Percentiles rank a stretch among this genome's conserved stretches.
Conservation (phyloP, 2,113 vertebrate genomes). For the Podarcis muralis region DNA sequence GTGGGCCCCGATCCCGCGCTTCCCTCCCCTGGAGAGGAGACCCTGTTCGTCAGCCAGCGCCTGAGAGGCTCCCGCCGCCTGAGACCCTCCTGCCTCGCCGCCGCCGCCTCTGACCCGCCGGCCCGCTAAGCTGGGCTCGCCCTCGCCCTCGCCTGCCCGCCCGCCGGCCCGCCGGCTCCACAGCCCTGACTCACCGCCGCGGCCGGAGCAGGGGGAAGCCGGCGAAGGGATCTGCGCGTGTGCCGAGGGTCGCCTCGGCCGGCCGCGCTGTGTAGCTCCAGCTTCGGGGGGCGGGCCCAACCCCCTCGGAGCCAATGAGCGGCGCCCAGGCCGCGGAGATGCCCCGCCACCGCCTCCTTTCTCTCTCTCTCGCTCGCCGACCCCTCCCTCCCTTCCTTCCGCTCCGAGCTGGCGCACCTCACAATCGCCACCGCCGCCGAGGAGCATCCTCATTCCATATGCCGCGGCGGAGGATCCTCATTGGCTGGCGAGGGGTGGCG, state of each 20-base stretch:
- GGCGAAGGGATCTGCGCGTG: background rate
- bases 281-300: background rate
- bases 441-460: constrained; percentile 13
- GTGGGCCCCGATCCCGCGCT: background rate
- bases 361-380: background rate
- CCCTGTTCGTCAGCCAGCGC: background rate
- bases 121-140: background rate
- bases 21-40: background rate
- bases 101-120: background rate
- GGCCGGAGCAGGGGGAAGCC: background rate
- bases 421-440: background rate
- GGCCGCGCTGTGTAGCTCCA: background rate
- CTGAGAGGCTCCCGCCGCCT: background rate
- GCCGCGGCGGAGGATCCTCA: constrained; percentile 45
- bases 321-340: background rate
- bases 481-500: constrained; percentile 82
- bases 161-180: background rate
- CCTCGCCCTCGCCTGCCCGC: background rate
- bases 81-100: background rate
- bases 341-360: no score
- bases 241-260: background rate
- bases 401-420: background rate
- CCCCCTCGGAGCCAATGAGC: background rate
- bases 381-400: background rate
- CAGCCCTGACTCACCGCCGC: background rate